Percentiles rank a stretch among this genome's conserved stretches.
These are phyloP conservation scores for Melanostoma mellinum DNA, from an alignment of 2,888 invertebrate species.

Conservation along the genomic window DNA sequence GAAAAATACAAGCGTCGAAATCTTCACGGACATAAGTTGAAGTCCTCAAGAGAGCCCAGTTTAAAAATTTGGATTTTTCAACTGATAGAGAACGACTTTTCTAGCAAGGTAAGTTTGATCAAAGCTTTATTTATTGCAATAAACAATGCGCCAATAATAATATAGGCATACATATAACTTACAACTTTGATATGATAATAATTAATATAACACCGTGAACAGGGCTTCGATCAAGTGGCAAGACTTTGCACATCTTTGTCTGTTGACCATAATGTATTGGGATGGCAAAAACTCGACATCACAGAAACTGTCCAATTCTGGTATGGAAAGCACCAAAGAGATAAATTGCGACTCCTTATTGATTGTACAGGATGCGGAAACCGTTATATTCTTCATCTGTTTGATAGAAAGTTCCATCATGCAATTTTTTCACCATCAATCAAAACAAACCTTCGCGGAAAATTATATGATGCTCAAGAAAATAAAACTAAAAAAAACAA, in stretches of 20 bases:
- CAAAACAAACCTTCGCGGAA: background rate
- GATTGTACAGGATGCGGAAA: conserved; percentile 92
- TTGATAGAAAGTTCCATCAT: conserved; percentile 75
- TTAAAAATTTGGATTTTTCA: conserved; percentile 80
- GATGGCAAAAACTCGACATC: conserved; percentile 94
- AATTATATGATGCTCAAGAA: conserved; percentile 4
- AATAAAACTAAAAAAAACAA: conserved; percentile 13
- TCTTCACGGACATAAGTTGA: conserved; percentile 22
- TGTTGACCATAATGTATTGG: conserved; percentile 86
- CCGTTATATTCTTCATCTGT: conserved; percentile 87
- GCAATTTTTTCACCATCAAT: conserved; percentile 15
- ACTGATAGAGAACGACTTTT: conserved; percentile 76
- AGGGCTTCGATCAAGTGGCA: conserved; percentile 85
- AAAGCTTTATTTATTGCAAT: too few relatives aligned
- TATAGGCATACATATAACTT: too few relatives aligned
- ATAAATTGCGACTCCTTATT: conserved; percentile 89
- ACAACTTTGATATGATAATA: background rate
- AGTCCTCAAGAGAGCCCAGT: conserved; percentile 68
- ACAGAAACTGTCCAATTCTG: conserved; percentile 90
- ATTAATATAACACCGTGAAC: conserved; percentile 25
- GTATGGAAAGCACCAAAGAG: conserved; percentile 83
- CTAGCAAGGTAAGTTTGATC: conserved; percentile 76
- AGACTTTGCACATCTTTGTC: conserved; percentile 84
- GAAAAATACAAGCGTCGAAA: conserved; percentile 15
- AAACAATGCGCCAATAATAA: too few relatives aligned